These are phyloP conservation scores for Brachyalestes nurse DNA, from an alignment of 2,797 vertebrate genomes.

Conservation along the genomic window DNA sequence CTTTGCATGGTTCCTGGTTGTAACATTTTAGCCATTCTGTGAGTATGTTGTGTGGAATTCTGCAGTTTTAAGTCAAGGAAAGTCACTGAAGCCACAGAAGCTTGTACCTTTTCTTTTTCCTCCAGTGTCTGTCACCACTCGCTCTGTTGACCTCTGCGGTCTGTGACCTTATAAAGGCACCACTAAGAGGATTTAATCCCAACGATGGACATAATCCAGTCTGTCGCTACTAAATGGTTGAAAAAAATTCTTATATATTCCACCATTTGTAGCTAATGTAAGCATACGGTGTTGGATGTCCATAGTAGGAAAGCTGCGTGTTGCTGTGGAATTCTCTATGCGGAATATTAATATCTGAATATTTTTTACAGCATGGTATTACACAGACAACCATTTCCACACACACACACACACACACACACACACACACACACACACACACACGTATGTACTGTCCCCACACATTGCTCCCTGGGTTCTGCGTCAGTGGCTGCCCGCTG, in stretches of 20 bases:
- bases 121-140: background rate
- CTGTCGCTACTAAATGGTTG: constrained; percentile 15
- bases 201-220: constrained; percentile 21
- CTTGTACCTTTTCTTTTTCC: background rate
- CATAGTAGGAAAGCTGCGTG: constrained; percentile 5
- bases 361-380: background rate
- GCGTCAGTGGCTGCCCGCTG: too few relatives aligned
- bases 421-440: too few relatives aligned
- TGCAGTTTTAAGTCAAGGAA: background rate
- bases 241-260: constrained; percentile 4
- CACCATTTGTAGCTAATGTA: constrained; percentile 2
- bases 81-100: background rate
- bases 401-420: too few relatives aligned
- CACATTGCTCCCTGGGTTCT: too few relatives aligned
- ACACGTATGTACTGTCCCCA: too few relatives aligned
- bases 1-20: background rate
- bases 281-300: background rate
- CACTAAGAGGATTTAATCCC: constrained; percentile 27
- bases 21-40: background rate
- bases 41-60: background rate
- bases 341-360: background rate
- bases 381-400: background rate
- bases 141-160: constrained; percentile 6
- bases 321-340: constrained; percentile 7
- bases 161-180: constrained; percentile 13